Percentiles rank a stretch among this genome's conserved stretches.
phyloP scores from a whole-genome alignment of 2,888 invertebrate genomes.

The Noctua pronuba region DNA sequence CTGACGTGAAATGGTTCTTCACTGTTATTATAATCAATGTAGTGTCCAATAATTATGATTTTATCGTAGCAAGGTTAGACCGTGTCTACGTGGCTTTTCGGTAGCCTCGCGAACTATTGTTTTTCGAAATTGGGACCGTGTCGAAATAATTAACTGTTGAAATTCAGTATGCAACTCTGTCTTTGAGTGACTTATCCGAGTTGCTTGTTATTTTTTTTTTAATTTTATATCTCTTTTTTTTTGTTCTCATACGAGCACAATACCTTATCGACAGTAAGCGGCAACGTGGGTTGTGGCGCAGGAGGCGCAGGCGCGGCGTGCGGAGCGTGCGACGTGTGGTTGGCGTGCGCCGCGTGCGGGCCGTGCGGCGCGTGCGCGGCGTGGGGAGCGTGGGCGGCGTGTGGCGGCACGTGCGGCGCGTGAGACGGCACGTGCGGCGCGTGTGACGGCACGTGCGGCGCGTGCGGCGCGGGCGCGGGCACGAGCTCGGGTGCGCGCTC shows the following conservation, averaged over 20 bases:
- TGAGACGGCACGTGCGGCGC: slow-evolving; percentile 26
- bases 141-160: no score
- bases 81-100: background rate
- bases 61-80: background rate
- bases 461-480: slow-evolving; percentile 44
- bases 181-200: background rate
- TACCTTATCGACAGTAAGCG: slow-evolving; percentile 88
- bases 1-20: no score
- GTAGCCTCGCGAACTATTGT: no score
- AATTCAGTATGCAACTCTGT: no score
- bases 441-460: slow-evolving; percentile 32
- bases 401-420: background rate
- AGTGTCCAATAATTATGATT: background rate
- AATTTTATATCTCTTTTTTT: background rate
- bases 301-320: slow-evolving; percentile 47
- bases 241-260: background rate
- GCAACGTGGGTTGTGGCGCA: slow-evolving; percentile 75
- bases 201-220: background rate
- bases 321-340: slow-evolving; percentile 10
- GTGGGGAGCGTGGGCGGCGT: slow-evolving; percentile 41
- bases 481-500: slow-evolving; percentile 59
- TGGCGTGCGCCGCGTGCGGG: background rate
- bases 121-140: no score
- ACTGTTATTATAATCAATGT: background rate
- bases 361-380: slow-evolving; percentile 40